Conservation (phyloP, 2,888 invertebrate genomes). For the Hymenopus coronatus region DNA sequence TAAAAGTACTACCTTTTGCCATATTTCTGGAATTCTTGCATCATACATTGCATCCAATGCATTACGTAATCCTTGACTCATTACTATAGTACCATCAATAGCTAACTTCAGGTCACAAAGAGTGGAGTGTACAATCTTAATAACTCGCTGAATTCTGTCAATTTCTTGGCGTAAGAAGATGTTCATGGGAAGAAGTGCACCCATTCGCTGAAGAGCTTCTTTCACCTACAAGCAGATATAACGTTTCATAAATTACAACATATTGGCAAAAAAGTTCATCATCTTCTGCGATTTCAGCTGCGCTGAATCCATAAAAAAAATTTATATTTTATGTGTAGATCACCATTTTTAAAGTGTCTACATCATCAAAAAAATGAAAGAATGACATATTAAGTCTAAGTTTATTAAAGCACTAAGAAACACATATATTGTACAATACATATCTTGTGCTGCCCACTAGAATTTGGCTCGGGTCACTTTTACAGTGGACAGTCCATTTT, state of each 20-base stretch:
- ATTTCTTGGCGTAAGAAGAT: conserved; percentile 80
- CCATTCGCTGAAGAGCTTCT: conserved; percentile 88
- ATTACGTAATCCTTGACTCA: conserved; percentile 86
- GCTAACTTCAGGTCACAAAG: conserved; percentile 88
- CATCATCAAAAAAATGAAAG: neutral
- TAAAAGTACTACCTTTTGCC: conserved; percentile 71
- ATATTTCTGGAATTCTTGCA: conserved; percentile 86
- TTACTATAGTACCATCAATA: conserved; percentile 95
- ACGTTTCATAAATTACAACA: too few species aligned
- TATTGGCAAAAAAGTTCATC: too few species aligned
- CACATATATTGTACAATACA: too few species aligned
- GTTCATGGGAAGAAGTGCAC: conserved; percentile 90
- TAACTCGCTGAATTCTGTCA: conserved; percentile 82
- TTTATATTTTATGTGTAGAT: neutral
- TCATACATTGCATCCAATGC: conserved; percentile 96
- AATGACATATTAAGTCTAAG: neutral
- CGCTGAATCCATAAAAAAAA: neutral
- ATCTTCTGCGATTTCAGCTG: too few species aligned
- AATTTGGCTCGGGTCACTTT: too few species aligned
- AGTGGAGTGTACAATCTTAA: conserved; percentile 71
- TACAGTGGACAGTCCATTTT: too few species aligned
- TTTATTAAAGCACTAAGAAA: too few species aligned
- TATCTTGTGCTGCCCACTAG: too few species aligned
- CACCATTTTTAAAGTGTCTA: neutral
- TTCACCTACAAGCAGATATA: conserved; percentile 53